Percentiles rank a stretch among this genome's conserved stretches.
Evolutionary conservation across 2,113 vertebrate genomes (phyloP).

Genomic region (Hypomesus transpacificus): DNA sequence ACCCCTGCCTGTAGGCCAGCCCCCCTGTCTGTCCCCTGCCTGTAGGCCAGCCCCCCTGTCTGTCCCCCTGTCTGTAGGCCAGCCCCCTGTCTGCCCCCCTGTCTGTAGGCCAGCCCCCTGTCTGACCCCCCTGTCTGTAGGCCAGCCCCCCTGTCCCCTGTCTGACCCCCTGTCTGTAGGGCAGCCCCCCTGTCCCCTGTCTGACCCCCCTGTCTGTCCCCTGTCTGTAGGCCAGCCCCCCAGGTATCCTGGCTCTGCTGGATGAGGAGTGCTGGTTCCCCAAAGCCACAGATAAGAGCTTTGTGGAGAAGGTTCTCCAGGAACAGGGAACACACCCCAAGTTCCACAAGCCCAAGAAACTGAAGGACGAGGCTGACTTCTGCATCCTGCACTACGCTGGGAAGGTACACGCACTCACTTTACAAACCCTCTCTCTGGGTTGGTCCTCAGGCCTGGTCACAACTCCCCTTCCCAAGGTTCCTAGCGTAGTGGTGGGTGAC

Average conservation of each 20-base stretch:
- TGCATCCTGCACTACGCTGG: slow-evolving; percentile 97
- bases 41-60: slow-evolving; percentile 87
- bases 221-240: slow-evolving; percentile 83
- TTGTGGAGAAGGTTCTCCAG: slow-evolving; percentile 95
- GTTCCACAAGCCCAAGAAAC: slow-evolving; percentile 96
- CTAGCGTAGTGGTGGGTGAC: background rate
- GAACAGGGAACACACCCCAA: slow-evolving; percentile 95
- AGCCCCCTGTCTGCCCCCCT: background rate
- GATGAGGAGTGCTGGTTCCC: slow-evolving; percentile 99
- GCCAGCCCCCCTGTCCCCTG: background rate
- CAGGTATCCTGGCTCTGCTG: slow-evolving; percentile 91
- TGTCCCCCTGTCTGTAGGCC: too few species aligned
- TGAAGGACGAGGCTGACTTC: slow-evolving; percentile 98
- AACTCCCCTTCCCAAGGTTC: background rate
- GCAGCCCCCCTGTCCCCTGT: background rate
- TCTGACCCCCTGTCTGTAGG: too few species aligned
- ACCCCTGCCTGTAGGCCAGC: too few species aligned
- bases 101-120: background rate
- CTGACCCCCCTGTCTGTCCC: slow-evolving; percentile 1
- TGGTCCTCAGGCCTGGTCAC: background rate
- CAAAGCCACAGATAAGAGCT: slow-evolving; percentile 97
- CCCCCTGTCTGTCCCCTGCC: slow-evolving; percentile 5
- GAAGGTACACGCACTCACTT: slow-evolving; percentile 80
- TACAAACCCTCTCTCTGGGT: background rate
- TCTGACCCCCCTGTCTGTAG: background rate